Evolutionary conservation across 2,113 vertebrate genomes (phyloP), one percentile per base, ranked within the genome.

Genomic region (Geococcyx californianus): DNA sequence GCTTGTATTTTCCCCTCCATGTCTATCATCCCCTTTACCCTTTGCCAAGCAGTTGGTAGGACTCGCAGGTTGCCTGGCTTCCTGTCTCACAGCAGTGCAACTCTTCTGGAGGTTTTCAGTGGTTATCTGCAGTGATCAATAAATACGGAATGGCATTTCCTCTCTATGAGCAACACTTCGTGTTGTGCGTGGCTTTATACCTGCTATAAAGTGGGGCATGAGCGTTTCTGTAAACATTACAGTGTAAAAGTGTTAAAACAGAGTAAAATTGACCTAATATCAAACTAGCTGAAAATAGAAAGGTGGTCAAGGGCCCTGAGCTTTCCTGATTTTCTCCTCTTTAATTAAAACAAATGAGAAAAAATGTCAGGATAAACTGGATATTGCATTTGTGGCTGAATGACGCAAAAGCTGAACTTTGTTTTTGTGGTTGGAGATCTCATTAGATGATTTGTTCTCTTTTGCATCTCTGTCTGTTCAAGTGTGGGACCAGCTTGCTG

Each of bases 1-100:
- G 64, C 21, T 63, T 1, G 0, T 59, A 1, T 69, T 49, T 94
- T 28, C 19, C 49, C 16, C 7, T 58, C 40, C 6, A 13, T 0
- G 3, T 88, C 78, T 52, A 23, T 52, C 49, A 36, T 4, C 17
- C 7, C 14, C 23, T 78, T 42, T 28, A 7, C 15, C 66, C 28
- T 59, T 68, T 55, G 68, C 40, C 20, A 34, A 59, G 78, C 60
- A 33, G 49, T 45, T 44, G 63, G 17, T 29, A 44, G 16, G 44
- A 16, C 54, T 68, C 3, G 5, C 33, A 14, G 52, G 23, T 44
- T 91, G 34, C 24, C 72, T 64, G 73, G 25, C 16, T 16, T 38
- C 47, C 13, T 26, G 5, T 58, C 52, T 63, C 28, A 9, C 1
- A 4, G 67, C 54, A 36, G 34, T 0, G 38, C 21, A 45, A 5